Evolutionary conservation across 2,888 invertebrate genomes (phyloP).

Genomic region (Drosophila ustulata): DNA sequence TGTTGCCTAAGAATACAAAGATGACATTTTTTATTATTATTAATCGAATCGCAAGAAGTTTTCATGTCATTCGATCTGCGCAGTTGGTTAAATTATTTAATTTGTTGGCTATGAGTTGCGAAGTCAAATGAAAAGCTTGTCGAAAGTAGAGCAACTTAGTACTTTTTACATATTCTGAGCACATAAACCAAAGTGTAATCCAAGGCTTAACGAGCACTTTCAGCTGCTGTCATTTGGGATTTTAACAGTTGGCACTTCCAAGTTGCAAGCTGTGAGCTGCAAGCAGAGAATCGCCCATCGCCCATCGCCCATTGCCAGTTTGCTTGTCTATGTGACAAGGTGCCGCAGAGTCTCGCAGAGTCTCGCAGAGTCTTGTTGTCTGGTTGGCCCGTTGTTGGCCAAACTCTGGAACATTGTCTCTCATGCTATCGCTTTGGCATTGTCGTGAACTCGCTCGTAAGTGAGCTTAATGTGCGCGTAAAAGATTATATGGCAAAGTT

Average conservation of each 20-base stretch:
- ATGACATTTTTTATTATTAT: too few species aligned
- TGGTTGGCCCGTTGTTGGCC: conserved; percentile 7
- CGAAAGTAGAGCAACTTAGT: not conserved
- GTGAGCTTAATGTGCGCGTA: conserved; percentile 75
- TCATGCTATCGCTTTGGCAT: conserved; percentile 36
- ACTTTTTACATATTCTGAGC: not conserved
- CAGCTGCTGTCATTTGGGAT: conserved; percentile 55
- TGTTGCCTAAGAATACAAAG: too few species aligned
- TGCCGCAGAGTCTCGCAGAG: conserved; percentile 45
- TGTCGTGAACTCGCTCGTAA: conserved; percentile 59
- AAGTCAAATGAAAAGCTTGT: not conserved
- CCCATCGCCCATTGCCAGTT: conserved; percentile 21
- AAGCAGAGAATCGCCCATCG: conserved; percentile 7
- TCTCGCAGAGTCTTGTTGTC: conserved; percentile 19
- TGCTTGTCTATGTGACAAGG: conserved; percentile 47
- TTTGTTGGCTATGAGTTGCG: not conserved
- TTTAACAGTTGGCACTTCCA: conserved; percentile 27
- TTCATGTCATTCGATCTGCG: not conserved
- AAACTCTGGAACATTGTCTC: conserved; percentile 41
- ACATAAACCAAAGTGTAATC: conserved; percentile 20
- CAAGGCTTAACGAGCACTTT: conserved; percentile 35
- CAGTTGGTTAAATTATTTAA: not conserved
- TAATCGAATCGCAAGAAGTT: not conserved
- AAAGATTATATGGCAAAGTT: conserved; percentile 77
- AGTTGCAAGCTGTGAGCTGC: conserved; percentile 18